phyloP scores from a whole-genome alignment of 2,888 invertebrate species.

The Camponotus fellah region DNA sequence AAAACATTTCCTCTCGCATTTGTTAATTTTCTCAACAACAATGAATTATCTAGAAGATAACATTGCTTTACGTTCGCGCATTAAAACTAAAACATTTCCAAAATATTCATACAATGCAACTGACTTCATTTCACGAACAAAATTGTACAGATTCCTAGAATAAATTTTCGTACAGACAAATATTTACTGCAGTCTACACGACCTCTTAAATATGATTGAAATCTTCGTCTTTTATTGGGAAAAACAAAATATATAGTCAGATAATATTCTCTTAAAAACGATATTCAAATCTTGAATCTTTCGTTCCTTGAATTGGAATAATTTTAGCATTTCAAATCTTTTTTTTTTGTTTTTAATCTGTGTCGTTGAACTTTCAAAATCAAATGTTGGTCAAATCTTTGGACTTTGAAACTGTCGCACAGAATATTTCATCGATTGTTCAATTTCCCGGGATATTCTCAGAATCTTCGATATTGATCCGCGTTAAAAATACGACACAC shows the following conservation, averaged over 20 bases:
- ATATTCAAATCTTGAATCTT: background rate
- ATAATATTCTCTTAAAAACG: background rate
- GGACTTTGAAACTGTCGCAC: background rate
- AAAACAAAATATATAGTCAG: background rate
- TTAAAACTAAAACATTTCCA: conserved; percentile 30
- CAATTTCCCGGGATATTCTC: background rate
- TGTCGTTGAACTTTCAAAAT: background rate
- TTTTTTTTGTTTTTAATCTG: background rate
- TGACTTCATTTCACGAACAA: conserved; percentile 9
- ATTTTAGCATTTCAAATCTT: background rate
- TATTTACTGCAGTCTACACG: background rate
- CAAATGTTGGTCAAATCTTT: background rate
- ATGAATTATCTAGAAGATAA: conserved; percentile 16
- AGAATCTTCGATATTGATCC: background rate
- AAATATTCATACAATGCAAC: conserved; percentile 29
- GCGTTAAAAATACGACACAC: background rate
- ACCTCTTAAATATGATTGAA: background rate
- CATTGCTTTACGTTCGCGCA: background rate
- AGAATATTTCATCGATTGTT: background rate
- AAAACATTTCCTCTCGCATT: conserved; percentile 33
- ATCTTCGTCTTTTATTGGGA: conserved; percentile 4
- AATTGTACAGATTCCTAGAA: background rate
- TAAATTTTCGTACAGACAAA: background rate
- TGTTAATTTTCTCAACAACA: conserved; percentile 43
- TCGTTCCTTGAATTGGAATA: background rate